phyloP scores from a whole-genome alignment of 2,797 vertebrate species.

The Chrysocyon brachyurus region DNA sequence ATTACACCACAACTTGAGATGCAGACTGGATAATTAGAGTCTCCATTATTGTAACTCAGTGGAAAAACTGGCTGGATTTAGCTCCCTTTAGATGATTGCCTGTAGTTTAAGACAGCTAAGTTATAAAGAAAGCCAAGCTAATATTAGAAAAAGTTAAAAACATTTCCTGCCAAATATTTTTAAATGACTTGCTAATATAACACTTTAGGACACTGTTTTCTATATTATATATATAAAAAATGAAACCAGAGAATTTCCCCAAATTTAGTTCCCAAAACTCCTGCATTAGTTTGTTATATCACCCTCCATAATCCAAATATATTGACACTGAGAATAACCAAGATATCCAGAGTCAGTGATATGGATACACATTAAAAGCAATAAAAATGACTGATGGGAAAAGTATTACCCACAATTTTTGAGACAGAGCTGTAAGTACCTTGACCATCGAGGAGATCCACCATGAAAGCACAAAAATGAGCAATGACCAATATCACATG shows the following conservation, averaged over 20 bases:
- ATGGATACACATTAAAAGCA: not conserved
- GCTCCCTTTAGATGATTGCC: conserved; percentile 12
- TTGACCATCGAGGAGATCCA: not conserved
- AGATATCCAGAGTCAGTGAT: not conserved
- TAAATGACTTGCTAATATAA: conserved; percentile 28
- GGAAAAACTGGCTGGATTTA: conserved; percentile 55
- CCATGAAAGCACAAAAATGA: not conserved
- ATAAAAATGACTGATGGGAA: not conserved
- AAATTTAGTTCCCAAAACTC: conserved; percentile 40
- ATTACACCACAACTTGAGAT: conserved; percentile 51
- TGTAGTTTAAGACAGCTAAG: not conserved
- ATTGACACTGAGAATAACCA: not conserved
- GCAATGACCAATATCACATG: not conserved
- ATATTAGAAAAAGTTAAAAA: not conserved
- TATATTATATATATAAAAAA: not conserved
- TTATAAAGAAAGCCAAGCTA: not conserved
- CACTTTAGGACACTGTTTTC: conserved; percentile 26
- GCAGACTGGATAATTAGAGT: conserved; percentile 60
- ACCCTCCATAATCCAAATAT: not conserved
- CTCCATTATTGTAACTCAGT: conserved; percentile 46
- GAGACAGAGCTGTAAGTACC: not conserved
- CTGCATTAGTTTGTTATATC: not conserved
- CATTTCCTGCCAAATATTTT: conserved; percentile 33
- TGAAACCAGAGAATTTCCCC: not conserved
- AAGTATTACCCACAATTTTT: not conserved